phyloP scores from a whole-genome alignment of 92 coral and sea anemone genomes.

The Umimayanthus chanpuru region DNA sequence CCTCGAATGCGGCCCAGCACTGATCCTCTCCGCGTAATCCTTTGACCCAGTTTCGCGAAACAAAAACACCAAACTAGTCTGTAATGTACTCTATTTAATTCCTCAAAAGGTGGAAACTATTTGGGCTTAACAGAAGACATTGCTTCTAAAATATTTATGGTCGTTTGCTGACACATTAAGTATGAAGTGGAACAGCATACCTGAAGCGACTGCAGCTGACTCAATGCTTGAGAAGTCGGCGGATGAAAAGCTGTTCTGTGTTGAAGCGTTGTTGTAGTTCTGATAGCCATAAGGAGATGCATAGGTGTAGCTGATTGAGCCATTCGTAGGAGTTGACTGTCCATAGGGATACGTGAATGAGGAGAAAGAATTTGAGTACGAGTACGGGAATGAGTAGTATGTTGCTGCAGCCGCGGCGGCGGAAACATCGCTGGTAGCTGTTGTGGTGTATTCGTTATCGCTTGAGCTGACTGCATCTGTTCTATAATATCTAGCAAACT shows the following conservation, averaged over 20 bases:
- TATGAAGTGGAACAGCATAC: conserved; percentile 69
- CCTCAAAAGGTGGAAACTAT: conserved; percentile 45
- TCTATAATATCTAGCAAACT: conserved; percentile 99
- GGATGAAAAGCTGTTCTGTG: conserved; percentile 63
- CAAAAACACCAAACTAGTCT: conserved; percentile 12
- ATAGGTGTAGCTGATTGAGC: conserved; percentile 78
- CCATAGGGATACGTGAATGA: conserved; percentile 78
- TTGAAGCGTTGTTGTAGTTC: conserved; percentile 71
- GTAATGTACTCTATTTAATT: conserved; percentile 15
- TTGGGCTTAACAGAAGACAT: conserved; percentile 52
- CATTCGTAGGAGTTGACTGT: conserved; percentile 67
- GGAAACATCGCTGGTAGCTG: conserved; percentile 78
- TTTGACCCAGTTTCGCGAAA: not conserved
- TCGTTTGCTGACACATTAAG: conserved; percentile 67
- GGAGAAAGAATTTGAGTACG: conserved; percentile 80
- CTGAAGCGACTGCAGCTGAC: conserved; percentile 63
- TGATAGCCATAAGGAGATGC: conserved; percentile 80
- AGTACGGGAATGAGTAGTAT: conserved; percentile 90
- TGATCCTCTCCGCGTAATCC: not conserved
- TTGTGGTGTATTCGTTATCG: conserved; percentile 77
- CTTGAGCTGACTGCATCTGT: conserved; percentile 91
- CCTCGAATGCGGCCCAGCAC: conserved; percentile 1
- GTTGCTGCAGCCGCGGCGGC: conserved; percentile 57
- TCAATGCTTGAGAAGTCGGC: conserved; percentile 49
- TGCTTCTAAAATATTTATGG: conserved; percentile 75